Base-by-base conservation (phyloP, 23 tunicate genomes). In the Ciona savignyi region DNA sequence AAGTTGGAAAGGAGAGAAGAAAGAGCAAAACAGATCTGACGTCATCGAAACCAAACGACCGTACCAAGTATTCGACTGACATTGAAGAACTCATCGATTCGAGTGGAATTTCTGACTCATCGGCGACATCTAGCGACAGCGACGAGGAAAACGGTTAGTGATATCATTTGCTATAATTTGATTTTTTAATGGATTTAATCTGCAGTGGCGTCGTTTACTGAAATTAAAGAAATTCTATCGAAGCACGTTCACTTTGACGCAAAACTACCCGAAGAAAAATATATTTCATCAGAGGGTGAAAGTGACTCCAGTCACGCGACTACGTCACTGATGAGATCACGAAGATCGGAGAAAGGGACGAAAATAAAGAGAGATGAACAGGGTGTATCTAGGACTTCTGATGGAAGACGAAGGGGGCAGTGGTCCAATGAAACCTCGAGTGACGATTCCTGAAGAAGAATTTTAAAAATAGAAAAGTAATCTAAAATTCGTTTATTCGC, bases 101-200 rank as follows among this genome's bases (percentile, higher is more conserved):
- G 29, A 89, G 96, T 33, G 96, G 96, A 62, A 89, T 89, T 29
- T 89, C 96, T 0, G 96, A 89, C 63, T 89, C 96, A 6, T 89
- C 96, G 1, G 81, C 72, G 35, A 9, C 64, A 48, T 72, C 76
- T 72, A 25, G 32, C 67, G 67, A 63, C 15, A 22, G 24, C 28
- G 67, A 63, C 6, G 67, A 63, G 4, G 67, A n/a, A 20, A 22
- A 85, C 15, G 63, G 49, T 34, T 86, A 87, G 1, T 80, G 72
- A n/a, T n/a, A n/a, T n/a, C n/a, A n/a, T n/a, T n/a, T n/a, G n/a
- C n/a, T n/a, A n/a, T n/a, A n/a, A n/a, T n/a, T n/a, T n/a, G n/a
- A n/a, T n/a, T n/a, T n/a, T n/a, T n/a, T n/a, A 42, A 6, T 42
- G 56, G 9, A 6, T 42, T 6, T 42, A 6, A 42, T 42, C 56